A percentile compares a stretch with the other conserved stretches of the same genome.
Conservation (phyloP, 2,113 vertebrate genomes). For the Mystacornis crossleyi region DNA sequence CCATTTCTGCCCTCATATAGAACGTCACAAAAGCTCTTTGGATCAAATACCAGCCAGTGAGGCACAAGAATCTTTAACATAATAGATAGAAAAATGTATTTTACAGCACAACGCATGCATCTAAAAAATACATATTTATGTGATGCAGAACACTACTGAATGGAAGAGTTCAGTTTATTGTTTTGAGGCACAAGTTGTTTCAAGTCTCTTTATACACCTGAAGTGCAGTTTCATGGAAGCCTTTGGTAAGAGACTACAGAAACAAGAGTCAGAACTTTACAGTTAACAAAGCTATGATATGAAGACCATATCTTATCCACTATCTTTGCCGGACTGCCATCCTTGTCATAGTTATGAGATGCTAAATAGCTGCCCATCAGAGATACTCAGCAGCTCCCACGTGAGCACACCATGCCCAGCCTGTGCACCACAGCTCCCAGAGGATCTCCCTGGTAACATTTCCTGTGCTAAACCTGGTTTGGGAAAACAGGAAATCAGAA, state of each 20-base stretch:
- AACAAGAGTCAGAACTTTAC: background rate
- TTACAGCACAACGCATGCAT: background rate
- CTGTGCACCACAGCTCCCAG: background rate
- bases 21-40: background rate
- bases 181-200: background rate
- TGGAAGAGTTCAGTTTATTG: background rate
- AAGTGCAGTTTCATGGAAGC: background rate
- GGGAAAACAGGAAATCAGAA: background rate
- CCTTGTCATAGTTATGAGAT: background rate
- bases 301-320: background rate
- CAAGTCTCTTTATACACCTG: background rate
- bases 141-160: background rate
- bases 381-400: background rate
- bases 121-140: background rate
- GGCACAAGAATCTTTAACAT: background rate
- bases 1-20: background rate
- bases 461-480: background rate
- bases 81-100: background rate
- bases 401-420: accelerated
- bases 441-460: background rate
- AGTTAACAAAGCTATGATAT: background rate
- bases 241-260: background rate
- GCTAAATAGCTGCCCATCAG: background rate
- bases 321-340: background rate
- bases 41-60: background rate